Conservation (phyloP, 2,797 vertebrate genomes). For the Philypnodon macrostomus region DNA sequence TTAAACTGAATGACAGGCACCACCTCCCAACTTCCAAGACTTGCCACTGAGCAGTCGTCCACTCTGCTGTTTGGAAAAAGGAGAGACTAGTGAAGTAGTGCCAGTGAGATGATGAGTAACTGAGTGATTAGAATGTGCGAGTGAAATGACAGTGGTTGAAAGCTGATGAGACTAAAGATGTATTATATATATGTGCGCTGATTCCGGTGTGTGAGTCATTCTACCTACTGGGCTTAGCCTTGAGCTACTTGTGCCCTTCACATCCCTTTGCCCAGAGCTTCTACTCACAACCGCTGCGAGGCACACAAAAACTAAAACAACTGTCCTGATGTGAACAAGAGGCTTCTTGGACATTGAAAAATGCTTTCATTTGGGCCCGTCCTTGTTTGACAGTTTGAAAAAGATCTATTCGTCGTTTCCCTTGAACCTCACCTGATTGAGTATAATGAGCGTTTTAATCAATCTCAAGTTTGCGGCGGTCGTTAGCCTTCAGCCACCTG, state of each 20-base stretch:
- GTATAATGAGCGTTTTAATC: slow-evolving; percentile 4
- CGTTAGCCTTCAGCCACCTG: not conserved
- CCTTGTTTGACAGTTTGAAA: slow-evolving; percentile 9
- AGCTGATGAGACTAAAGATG: slow-evolving; percentile 19
- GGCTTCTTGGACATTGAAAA: slow-evolving; percentile 77
- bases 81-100: not conserved
- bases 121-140: not conserved
- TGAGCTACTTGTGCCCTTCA: slow-evolving; percentile 66
- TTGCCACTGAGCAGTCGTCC: too few species aligned
- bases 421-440: slow-evolving; percentile 12
- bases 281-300: slow-evolving; percentile 40
- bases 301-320: slow-evolving; percentile 78
- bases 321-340: slow-evolving; percentile 86
- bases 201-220: slow-evolving; percentile 21
- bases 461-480: not conserved
- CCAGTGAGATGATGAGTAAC: not conserved
- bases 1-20: too few species aligned
- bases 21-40: too few species aligned
- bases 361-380: slow-evolving; percentile 39
- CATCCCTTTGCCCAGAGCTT: slow-evolving; percentile 72
- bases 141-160: slow-evolving; percentile 11
- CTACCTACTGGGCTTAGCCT: slow-evolving; percentile 67
- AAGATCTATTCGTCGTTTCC: not conserved
- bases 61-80: not conserved
- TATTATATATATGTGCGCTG: too few species aligned